Evolutionary conservation across 2,113 vertebrate species (phyloP).

Genomic region (Barbus barbus): DNA sequence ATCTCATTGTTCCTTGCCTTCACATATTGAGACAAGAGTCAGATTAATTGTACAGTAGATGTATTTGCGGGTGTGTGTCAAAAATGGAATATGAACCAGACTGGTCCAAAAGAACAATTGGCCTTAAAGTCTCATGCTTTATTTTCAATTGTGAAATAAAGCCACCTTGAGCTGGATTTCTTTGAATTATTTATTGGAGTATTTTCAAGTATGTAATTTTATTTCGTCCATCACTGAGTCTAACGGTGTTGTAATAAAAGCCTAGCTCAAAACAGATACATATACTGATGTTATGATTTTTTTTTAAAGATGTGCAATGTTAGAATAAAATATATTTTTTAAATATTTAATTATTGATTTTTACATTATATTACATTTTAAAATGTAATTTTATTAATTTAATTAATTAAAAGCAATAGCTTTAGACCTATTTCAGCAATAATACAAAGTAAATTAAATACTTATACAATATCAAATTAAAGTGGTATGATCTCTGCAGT

Average conservation of each 20-base stretch:
- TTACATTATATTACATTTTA: no score
- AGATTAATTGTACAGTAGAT: slow-evolving; percentile 4
- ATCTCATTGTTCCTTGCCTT: slow-evolving; percentile 50
- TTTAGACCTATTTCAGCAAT: background rate
- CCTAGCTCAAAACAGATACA: background rate
- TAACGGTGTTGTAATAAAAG: background rate
- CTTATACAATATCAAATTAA: background rate
- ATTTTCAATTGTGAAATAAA: slow-evolving; percentile 1
- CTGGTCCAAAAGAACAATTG: background rate
- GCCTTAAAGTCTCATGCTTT: background rate
- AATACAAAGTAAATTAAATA: no score
- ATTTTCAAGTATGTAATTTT: background rate
- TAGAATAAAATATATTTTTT: no score
- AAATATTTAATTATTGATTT: no score
- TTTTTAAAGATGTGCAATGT: background rate
- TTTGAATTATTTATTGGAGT: background rate
- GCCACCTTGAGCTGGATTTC: background rate
- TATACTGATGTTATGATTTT: background rate
- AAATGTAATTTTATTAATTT: background rate
- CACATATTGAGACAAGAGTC: background rate
- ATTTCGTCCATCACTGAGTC: background rate
- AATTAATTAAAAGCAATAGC: background rate
- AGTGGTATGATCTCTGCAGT: background rate
- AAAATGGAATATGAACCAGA: slow-evolving; percentile 20
- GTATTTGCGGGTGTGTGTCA: slow-evolving; percentile 1